phyloP scores from a whole-genome alignment of 1,140 invertebrate genomes.

The Bombus balteatus region DNA sequence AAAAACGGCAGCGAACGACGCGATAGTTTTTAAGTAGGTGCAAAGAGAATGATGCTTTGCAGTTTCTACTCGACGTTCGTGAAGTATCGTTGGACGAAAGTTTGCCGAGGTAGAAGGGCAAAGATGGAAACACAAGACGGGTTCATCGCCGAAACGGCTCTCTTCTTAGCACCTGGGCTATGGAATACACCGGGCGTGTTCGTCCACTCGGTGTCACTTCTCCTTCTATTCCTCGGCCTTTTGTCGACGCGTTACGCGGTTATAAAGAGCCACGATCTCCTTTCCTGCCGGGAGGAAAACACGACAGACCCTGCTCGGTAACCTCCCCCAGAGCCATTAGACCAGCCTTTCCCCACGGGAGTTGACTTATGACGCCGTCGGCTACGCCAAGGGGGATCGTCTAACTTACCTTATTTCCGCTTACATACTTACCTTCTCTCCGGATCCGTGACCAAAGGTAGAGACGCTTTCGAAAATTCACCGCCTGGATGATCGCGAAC shows the following conservation, averaged over 20 bases:
- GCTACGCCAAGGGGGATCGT: constrained; percentile 50
- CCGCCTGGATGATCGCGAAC: no score
- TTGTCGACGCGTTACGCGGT: constrained; percentile 18
- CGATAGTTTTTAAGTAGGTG: constrained; percentile 17
- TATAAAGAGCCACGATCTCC: constrained; percentile 5
- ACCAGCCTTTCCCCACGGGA: constrained; percentile 60
- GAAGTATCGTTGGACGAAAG: constrained; percentile 31
- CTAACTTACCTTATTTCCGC: constrained; percentile 65
- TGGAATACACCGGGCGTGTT: constrained; percentile 27
- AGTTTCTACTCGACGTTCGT: constrained; percentile 22
- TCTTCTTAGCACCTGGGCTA: constrained; percentile 51
- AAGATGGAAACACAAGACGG: constrained; percentile 1
- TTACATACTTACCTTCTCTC: constrained; percentile 10
- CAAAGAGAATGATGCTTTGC: background rate
- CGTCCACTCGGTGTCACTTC: constrained; percentile 31
- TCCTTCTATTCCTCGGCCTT: background rate
- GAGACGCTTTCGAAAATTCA: background rate
- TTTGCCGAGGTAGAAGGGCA: background rate
- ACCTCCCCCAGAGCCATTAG: constrained; percentile 66
- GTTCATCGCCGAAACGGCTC: background rate
- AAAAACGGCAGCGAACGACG: background rate
- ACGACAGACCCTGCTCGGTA: background rate
- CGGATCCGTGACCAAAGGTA: background rate
- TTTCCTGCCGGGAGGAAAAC: constrained; percentile 3
- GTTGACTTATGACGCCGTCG: constrained; percentile 70